phyloP scores from a whole-genome alignment of 2,113 vertebrate species.

The Poecile atricapillus region DNA sequence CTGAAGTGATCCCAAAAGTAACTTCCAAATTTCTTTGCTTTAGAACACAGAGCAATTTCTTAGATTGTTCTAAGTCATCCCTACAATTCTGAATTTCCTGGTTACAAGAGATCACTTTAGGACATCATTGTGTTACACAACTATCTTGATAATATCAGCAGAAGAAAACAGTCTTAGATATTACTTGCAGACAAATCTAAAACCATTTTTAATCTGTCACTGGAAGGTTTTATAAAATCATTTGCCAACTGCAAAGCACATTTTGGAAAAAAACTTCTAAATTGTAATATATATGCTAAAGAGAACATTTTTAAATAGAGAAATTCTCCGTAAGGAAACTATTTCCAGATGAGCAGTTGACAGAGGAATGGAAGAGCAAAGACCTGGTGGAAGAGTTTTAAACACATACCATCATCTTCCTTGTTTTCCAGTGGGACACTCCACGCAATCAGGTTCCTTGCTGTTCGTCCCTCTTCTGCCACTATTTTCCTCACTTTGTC shows the following conservation, averaged over 20 bases:
- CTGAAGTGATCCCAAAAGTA: background rate
- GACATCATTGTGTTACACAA: background rate
- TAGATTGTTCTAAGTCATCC: background rate
- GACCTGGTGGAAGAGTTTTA: background rate
- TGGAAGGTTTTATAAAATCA: background rate
- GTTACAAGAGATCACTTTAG: background rate
- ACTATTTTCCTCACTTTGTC: slow-evolving; percentile 98
- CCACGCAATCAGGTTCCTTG: slow-evolving; percentile 96
- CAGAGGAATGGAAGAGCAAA: background rate
- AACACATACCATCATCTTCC: slow-evolving; percentile 88
- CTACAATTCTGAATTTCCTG: background rate
- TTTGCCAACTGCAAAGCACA: background rate
- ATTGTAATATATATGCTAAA: background rate
- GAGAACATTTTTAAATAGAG: background rate
- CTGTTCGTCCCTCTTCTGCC: slow-evolving; percentile 94
- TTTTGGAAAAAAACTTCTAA: background rate
- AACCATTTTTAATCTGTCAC: background rate
- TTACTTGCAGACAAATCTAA: background rate
- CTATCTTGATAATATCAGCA: background rate
- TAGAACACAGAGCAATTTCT: background rate
- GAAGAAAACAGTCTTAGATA: background rate
- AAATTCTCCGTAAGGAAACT: background rate
- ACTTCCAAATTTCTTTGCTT: background rate
- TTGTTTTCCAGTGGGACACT: slow-evolving; percentile 93
- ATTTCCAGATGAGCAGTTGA: background rate